phyloP scores from a whole-genome alignment of 2,888 invertebrate species.

The Bibio marci region DNA sequence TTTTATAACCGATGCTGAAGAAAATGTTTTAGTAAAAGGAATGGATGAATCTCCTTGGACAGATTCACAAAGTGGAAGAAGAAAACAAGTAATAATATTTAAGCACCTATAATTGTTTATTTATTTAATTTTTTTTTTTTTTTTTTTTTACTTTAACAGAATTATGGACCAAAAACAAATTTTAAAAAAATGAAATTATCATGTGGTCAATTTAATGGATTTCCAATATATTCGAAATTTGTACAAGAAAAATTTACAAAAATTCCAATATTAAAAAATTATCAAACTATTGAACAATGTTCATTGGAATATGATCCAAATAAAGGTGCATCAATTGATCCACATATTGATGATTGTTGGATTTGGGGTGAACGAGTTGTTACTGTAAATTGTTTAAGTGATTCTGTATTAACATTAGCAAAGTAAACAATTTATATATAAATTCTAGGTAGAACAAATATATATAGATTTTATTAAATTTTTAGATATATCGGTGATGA shows the following conservation, averaged over 20 bases:
- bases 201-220: constrained; percentile 64
- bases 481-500: constrained; percentile 15
- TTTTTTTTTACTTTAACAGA: constrained; percentile 31
- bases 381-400: constrained; percentile 72
- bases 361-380: constrained; percentile 97
- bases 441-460: constrained; percentile 10
- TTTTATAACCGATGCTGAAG: constrained; percentile 59
- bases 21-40: constrained; percentile 39
- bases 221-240: constrained; percentile 63
- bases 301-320: constrained; percentile 79
- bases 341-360: constrained; percentile 98
- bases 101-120: background rate
- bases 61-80: constrained; percentile 83
- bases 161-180: constrained; percentile 96
- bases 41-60: constrained; percentile 78
- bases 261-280: constrained; percentile 44
- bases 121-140: constrained; percentile 3
- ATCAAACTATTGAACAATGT: constrained; percentile 85
- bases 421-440: constrained; percentile 28
- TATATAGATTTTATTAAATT: constrained; percentile 6
- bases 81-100: constrained; percentile 52
- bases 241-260: constrained; percentile 55
- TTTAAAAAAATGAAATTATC: constrained; percentile 83
- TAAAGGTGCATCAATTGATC: constrained; percentile 88
- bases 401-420: constrained; percentile 68